Evolutionary conservation across 2,113 vertebrate genomes (phyloP), one percentile per base, ranked within the genome.

Genomic region (Nipponia nippon): DNA sequence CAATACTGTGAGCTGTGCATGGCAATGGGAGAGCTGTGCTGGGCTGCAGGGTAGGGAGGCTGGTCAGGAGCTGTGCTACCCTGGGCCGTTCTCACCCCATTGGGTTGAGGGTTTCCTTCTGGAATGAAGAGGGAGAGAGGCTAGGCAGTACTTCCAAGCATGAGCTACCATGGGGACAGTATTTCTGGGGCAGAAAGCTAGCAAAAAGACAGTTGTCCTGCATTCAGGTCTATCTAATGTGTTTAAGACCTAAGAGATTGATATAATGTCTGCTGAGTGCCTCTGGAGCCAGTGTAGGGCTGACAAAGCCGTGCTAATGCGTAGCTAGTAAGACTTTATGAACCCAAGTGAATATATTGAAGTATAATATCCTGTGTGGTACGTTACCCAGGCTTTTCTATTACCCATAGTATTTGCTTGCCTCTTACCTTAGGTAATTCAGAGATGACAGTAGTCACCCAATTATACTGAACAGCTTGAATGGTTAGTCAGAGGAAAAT

Each of bases 1-100:
- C n/a, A n/a, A 10, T 36, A 19, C 13, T 0, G 0, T 30, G 44
- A 42, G 16, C 52, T 9, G 2, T 1, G 3, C 11, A 1, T 12
- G 32, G 23, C 26, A 42, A 13, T 4, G 2, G 30, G 65, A 75
- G 5, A 22, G 46, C 23, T 83, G 42, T 4, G 22, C 62, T 2
- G 10, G 29, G 29, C 44, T 69, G 15, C 36, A 17, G 18, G 10
- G n/a, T 22, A 42, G 22, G 17, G 21, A 38, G 13, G 5, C 5
- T 55, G 29, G 5, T 38, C 17, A 42, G 26, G 10, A 46, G 3
- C 38, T 77, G 21, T 55, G 29, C 22, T 75, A 7, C 19, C 11
- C 20, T 4, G 16, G 8, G 6, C 29, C 15, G 2, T 62, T 0
- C 0, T 67, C 23, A 44, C 4, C 15, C 23, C 11, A 4, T 1